Conservation (phyloP, 1,140 invertebrate species). For the Mercenaria mercenaria region DNA sequence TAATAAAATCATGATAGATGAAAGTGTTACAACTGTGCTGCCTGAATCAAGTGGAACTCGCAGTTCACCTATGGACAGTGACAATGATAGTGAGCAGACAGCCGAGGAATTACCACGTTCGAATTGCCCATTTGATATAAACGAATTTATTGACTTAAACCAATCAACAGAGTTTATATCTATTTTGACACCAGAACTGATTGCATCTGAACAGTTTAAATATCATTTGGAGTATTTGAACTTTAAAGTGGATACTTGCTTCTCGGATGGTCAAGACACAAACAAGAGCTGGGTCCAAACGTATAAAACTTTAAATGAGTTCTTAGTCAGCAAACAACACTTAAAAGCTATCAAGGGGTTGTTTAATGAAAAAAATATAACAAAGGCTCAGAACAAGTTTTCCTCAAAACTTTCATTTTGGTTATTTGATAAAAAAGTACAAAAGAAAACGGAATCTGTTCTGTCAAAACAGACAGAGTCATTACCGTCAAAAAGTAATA, state of each 20-base stretch:
- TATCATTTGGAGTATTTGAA: background rate
- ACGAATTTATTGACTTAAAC: background rate
- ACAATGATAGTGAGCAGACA: background rate
- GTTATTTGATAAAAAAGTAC: background rate
- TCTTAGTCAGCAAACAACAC: background rate
- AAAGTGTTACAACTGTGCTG: too few species aligned
- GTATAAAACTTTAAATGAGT: background rate
- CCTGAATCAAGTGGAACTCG: background rate
- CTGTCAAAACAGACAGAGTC: background rate
- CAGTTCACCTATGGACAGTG: background rate
- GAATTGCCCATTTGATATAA: background rate
- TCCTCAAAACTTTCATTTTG: background rate
- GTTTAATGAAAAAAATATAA: background rate
- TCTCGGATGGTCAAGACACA: background rate
- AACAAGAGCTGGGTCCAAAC: background rate
- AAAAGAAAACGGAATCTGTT: background rate
- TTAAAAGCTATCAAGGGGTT: background rate
- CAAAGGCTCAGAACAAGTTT: background rate
- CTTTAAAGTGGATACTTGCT: background rate
- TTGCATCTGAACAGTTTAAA: background rate
- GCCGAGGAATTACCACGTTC: background rate
- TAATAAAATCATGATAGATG: background rate
- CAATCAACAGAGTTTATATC: background rate
- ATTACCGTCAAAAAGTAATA: too few species aligned
- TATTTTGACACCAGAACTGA: background rate